phyloP scores from a whole-genome alignment of 2,797 vertebrate species.

The Sciaenops ocellatus region DNA sequence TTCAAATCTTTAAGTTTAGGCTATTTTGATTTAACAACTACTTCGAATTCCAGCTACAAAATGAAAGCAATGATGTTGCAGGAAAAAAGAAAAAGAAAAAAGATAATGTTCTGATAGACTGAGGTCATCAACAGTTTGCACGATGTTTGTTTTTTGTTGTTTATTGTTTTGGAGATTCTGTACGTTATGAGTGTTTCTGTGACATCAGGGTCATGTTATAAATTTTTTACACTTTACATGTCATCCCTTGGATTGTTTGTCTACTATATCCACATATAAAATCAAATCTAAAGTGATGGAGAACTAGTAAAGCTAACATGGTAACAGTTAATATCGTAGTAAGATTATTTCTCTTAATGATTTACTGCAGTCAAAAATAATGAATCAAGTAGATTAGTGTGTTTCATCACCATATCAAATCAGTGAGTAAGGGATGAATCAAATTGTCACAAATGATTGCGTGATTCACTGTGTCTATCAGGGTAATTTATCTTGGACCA shows the following conservation, averaged over 20 bases:
- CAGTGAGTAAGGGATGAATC: conserved; percentile 27
- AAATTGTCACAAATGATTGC: conserved; percentile 37
- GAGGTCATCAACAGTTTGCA: background rate
- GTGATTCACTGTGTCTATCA: conserved; percentile 39
- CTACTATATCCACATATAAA: no score
- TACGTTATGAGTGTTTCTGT: no score
- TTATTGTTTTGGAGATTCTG: no score
- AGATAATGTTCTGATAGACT: background rate
- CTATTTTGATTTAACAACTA: conserved; percentile 18
- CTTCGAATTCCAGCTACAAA: background rate
- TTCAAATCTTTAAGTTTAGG: conserved; percentile 25
- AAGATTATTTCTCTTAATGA: background rate
- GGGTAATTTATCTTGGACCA: conserved; percentile 56
- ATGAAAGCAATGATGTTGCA: conserved; percentile 3
- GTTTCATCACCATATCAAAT: conserved; percentile 28
- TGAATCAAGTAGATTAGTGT: conserved; percentile 4
- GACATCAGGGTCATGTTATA: no score
- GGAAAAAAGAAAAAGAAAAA: background rate
- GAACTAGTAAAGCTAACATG: background rate
- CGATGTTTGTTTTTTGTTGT: no score
- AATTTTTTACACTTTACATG: no score
- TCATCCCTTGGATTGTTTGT: no score
- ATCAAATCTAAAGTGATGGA: background rate
- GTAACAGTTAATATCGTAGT: background rate
- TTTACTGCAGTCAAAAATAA: conserved; percentile 19